These are phyloP conservation scores for Stylophora pistillata DNA, from an alignment of 64 coral and sea anemone genomes.

Conservation along the genomic window DNA sequence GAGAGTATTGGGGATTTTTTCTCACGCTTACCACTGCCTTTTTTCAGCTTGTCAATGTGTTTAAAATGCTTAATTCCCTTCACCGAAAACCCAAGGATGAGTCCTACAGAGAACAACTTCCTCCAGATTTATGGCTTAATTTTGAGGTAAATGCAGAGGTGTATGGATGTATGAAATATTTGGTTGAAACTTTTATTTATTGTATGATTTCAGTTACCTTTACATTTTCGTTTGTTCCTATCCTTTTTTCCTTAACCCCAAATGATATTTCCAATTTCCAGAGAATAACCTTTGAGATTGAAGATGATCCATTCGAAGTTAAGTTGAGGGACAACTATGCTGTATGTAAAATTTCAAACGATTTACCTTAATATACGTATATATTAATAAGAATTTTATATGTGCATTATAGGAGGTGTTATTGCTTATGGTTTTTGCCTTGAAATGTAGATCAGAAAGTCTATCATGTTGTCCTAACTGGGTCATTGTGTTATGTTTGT, in stretches of 20 bases:
- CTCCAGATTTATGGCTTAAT: slow-evolving; percentile 79
- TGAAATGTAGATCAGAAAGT: too few species aligned
- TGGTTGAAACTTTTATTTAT: too few species aligned
- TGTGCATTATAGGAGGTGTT: too few species aligned
- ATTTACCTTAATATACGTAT: background rate
- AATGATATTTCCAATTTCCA: slow-evolving; percentile 12
- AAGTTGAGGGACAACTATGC: slow-evolving; percentile 96
- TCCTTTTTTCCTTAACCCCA: background rate
- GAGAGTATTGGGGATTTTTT: too few species aligned
- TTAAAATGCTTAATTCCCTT: slow-evolving; percentile 83
- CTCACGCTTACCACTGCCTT: background rate
- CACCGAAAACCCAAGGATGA: slow-evolving; percentile 78
- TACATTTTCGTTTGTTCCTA: background rate
- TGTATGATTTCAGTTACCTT: too few species aligned
- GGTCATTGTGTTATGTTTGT: too few species aligned
- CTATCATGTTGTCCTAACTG: too few species aligned
- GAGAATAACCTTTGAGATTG: slow-evolving; percentile 82
- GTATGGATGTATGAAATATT: background rate
- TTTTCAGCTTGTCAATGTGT: slow-evolving; percentile 81
- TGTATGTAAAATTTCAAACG: slow-evolving; percentile 47
- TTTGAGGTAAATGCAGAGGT: slow-evolving; percentile 53
- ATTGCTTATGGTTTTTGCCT: too few species aligned
- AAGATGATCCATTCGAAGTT: slow-evolving; percentile 98
- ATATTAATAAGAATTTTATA: too few species aligned
- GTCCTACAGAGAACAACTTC: slow-evolving; percentile 67